Conservation (phyloP, 2,888 invertebrate genomes). For the Tribolium freemani region DNA sequence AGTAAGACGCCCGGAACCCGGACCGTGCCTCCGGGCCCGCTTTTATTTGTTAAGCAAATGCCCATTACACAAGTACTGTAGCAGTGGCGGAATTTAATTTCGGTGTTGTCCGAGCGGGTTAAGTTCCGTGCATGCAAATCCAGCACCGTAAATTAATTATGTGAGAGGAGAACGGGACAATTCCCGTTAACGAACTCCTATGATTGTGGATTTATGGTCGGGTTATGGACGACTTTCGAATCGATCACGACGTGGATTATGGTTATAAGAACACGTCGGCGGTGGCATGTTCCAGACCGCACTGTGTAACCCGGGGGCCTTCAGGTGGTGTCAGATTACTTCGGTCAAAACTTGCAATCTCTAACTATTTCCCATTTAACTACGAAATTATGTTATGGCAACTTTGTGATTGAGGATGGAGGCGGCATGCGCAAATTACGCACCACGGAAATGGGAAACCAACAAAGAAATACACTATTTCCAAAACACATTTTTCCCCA, state of each 20-base stretch:
- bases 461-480: not conserved
- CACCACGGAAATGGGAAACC: not conserved
- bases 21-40: conserved; percentile 43
- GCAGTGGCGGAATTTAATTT: conserved; percentile 66
- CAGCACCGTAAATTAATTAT: conserved; percentile 67
- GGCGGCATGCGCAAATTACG: conserved; percentile 35
- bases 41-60: conserved; percentile 68
- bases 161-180: conserved; percentile 63
- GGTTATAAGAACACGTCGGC: conserved; percentile 18
- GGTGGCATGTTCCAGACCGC: conserved; percentile 37
- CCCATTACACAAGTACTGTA: conserved; percentile 61
- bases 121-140: conserved; percentile 68
- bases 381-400: conserved; percentile 67
- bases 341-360: conserved; percentile 50
- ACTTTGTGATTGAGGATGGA: conserved; percentile 45
- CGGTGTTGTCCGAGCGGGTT: conserved; percentile 68
- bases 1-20: conserved; percentile 17
- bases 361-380: conserved; percentile 55
- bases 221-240: conserved; percentile 42
- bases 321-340: conserved; percentile 56
- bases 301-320: conserved; percentile 33
- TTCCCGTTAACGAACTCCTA: conserved; percentile 68
- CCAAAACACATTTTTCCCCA: too few species aligned
- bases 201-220: conserved; percentile 65
- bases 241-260: conserved; percentile 3